Evolutionary conservation across 2,888 invertebrate genomes (phyloP).

Genomic region (Autographa pulchrina): DNA sequence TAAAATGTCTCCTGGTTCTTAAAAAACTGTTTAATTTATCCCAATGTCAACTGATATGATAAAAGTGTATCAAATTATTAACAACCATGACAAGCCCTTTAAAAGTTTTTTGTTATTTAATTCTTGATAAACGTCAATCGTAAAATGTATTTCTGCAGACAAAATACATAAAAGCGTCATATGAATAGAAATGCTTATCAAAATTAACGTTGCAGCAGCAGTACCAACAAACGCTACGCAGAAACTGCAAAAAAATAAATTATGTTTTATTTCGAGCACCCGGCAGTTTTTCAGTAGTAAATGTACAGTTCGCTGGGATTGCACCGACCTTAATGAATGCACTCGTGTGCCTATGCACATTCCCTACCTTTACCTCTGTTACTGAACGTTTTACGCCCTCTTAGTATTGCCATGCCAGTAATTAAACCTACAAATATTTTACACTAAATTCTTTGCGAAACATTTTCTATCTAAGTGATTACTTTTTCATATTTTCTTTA

Average conservation of each 20-base stretch:
- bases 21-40: no score
- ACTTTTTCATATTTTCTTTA: slow-evolving; percentile 6
- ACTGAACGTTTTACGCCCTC: slow-evolving; percentile 69
- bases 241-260: slow-evolving; percentile 66
- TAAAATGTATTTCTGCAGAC: not conserved
- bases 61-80: no score
- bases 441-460: slow-evolving; percentile 39
- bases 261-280: slow-evolving; percentile 68
- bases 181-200: slow-evolving; percentile 36
- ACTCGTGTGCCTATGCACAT: slow-evolving; percentile 69
- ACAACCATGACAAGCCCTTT: no score
- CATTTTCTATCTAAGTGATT: slow-evolving; percentile 28
- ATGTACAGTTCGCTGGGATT: slow-evolving; percentile 67
- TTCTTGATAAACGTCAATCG: not conserved
- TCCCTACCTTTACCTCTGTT: slow-evolving; percentile 63
- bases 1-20: no score
- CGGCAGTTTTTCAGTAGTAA: slow-evolving; percentile 69
- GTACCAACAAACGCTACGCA: slow-evolving; percentile 58
- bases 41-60: no score
- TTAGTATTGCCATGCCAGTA: slow-evolving; percentile 63
- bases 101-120: not conserved
- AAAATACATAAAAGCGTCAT: slow-evolving; percentile 24
- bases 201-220: slow-evolving; percentile 56
- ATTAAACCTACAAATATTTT: slow-evolving; percentile 61
- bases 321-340: slow-evolving; percentile 80